Evolutionary conservation across 2,888 invertebrate genomes (phyloP).

Genomic region (Drosophila pegasa): DNA sequence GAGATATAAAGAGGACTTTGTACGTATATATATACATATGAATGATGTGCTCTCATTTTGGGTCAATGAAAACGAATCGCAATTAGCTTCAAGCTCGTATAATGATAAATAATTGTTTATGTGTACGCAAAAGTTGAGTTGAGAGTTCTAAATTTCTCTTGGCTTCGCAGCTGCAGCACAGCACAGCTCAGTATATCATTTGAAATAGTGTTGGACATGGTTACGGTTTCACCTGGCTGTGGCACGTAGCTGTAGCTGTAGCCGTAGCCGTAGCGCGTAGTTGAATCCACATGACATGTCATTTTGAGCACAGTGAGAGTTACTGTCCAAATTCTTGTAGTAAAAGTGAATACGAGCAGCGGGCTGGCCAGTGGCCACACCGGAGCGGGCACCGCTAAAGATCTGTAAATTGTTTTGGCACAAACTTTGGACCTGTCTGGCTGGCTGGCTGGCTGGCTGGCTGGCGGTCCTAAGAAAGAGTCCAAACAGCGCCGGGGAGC

Average conservation of each 20-base stretch:
- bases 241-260: conserved; percentile 61
- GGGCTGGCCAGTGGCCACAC: conserved; percentile 26
- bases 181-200: conserved; percentile 9
- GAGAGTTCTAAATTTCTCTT: conserved; percentile 56
- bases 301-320: conserved; percentile 69
- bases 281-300: conserved; percentile 57
- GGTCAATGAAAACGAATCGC: background rate
- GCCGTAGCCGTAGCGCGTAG: no score
- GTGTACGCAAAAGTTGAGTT: background rate
- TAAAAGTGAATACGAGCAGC: conserved; percentile 59
- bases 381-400: conserved; percentile 38
- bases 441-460: no score
- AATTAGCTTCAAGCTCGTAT: background rate
- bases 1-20: background rate
- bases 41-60: background rate
- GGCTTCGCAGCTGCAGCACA: conserved; percentile 15
- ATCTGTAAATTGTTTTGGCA: conserved; percentile 69
- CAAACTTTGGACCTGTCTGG: conserved; percentile 54
- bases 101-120: background rate
- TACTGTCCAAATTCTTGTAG: conserved; percentile 64
- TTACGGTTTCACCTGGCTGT: conserved; percentile 62
- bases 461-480: conserved; percentile 32
- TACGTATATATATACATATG: background rate
- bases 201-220: conserved; percentile 46
- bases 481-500: conserved; percentile 37